A percentile compares a stretch with the other conserved stretches of the same genome.
Evolutionary conservation across 2,113 vertebrate genomes (phyloP).

Genomic region (Mugil cephalus): DNA sequence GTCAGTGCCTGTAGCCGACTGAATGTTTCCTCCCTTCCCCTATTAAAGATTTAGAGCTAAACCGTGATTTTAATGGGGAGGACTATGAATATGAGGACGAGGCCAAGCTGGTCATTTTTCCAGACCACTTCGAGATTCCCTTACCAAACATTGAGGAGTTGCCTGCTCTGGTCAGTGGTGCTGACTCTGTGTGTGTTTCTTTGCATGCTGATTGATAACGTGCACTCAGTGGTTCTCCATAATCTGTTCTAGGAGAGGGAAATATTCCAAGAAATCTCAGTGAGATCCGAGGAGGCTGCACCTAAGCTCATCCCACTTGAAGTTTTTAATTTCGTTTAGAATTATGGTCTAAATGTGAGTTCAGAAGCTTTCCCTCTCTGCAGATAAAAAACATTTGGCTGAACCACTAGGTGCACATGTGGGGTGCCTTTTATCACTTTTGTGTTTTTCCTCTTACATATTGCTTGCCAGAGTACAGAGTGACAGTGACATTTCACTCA

Average conservation of each 20-base stretch:
- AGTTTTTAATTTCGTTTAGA: no score
- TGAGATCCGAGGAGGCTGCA: no score
- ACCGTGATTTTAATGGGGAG: slow-evolving; percentile 92
- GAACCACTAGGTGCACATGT: slow-evolving; percentile 43
- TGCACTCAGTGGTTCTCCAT: slow-evolving; percentile 48
- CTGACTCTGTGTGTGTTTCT: slow-evolving; percentile 57
- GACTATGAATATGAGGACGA: slow-evolving; percentile 98
- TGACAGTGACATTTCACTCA: neutral
- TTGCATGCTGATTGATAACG: slow-evolving; percentile 46
- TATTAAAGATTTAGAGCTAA: slow-evolving; percentile 93
- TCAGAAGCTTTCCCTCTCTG: neutral
- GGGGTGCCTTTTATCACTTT: neutral
- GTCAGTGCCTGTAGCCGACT: slow-evolving; percentile 27
- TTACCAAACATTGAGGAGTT: slow-evolving; percentile 99
- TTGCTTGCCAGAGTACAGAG: slow-evolving; percentile 21
- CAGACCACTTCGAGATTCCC: slow-evolving; percentile 98
- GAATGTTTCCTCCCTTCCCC: slow-evolving; percentile 69
- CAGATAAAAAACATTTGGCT: neutral
- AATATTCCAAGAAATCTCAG: no score
- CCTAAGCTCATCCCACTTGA: no score
- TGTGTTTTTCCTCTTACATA: neutral
- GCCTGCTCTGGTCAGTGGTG: slow-evolving; percentile 95
- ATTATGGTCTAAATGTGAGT: no score
- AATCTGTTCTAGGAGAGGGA: no score
- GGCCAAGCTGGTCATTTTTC: slow-evolving; percentile 98